Evolutionary conservation across 35 echinoderm and acorn worm species (phyloP), one percentile per base, ranked within the genome.

Genomic region (Ophiothrix spiculata): DNA sequence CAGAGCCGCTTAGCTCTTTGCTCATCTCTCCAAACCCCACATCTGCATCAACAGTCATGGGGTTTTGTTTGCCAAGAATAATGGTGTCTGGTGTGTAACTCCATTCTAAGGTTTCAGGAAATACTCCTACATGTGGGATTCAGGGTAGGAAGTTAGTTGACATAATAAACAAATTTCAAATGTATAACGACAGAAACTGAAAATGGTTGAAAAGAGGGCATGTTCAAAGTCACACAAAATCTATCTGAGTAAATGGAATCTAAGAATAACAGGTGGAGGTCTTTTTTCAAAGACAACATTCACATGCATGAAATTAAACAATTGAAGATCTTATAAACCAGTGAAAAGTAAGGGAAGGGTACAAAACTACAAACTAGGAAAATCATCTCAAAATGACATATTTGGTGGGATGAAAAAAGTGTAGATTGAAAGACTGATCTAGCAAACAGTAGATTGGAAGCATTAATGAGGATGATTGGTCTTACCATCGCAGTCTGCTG

Each of bases 401-500:
- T 60, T 15, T 60, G 13, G 13, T 15, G 13, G 56, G n/a, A 60
- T 60, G n/a, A 60, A 15, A 13, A 15, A 13, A 60, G n/a, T 60
- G 56, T 15, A n/a, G 13, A 60, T n/a, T 15, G 56, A 15, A 60
- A 60, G 13, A 15, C 56, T 60, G 13, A 13, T 15, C 13, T 15
- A 15, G 13, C 56, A 15, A 60, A 15, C n/a, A 60, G 10, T 79
- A 14, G 0, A 79, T 14, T 34, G 23, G 19, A 0, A 34, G n/a
- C 8, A 25, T 80, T 31, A 35, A 19, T 36, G 33, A 79, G 32
- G 15, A 87, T 13, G 28, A 38, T 39, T 11, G 3, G 17, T 85
- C 93, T 80, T 88, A 95, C 93, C 90, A 80, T 91, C 93, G 85
- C 93, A 95, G 25, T 76, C 84, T 28, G 86, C 83, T 14, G 88